Conservation (phyloP, 1,140 invertebrate species). For the Grapholita molesta region DNA sequence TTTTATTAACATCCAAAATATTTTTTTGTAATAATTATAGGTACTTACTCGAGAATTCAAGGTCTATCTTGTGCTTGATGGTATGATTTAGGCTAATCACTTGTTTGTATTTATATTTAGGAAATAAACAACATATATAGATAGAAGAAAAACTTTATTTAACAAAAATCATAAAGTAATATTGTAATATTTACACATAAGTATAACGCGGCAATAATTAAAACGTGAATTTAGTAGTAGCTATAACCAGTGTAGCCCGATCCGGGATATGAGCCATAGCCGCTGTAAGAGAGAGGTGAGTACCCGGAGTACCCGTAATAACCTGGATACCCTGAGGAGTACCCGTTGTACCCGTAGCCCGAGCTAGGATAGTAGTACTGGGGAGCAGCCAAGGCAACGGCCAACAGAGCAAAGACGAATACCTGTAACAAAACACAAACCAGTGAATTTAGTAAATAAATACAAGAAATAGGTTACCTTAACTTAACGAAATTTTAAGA, state of each 20-base stretch:
- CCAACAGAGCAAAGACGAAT: constrained; percentile 54
- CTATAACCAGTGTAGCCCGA: constrained; percentile 58
- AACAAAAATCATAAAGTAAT: no score
- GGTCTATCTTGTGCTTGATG: no score
- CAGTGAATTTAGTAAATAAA: no score
- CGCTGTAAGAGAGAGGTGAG: constrained; percentile 46
- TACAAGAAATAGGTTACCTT: no score
- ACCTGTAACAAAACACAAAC: constrained; percentile 41
- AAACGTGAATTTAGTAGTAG: constrained; percentile 38
- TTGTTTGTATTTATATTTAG: no score
- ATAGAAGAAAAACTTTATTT: no score
- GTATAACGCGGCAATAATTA: background rate
- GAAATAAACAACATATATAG: no score
- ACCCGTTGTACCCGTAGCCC: constrained; percentile 50
- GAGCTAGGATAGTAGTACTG: constrained; percentile 40
- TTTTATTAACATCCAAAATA: no score
- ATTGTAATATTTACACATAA: background rate
- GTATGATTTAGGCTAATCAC: no score
- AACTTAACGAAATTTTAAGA: no score
- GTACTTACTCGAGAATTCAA: no score
- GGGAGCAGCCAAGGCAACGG: constrained; percentile 50
- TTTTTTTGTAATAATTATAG: no score
- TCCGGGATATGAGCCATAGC: constrained; percentile 37
- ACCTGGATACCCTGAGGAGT: constrained; percentile 51
- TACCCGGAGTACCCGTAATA: constrained; percentile 67